Evolutionary conservation across 37 sponge, comb jelly and placozoan genomes (phyloP), one percentile per base, ranked within the genome.

Genomic region (Beroe ovata): DNA sequence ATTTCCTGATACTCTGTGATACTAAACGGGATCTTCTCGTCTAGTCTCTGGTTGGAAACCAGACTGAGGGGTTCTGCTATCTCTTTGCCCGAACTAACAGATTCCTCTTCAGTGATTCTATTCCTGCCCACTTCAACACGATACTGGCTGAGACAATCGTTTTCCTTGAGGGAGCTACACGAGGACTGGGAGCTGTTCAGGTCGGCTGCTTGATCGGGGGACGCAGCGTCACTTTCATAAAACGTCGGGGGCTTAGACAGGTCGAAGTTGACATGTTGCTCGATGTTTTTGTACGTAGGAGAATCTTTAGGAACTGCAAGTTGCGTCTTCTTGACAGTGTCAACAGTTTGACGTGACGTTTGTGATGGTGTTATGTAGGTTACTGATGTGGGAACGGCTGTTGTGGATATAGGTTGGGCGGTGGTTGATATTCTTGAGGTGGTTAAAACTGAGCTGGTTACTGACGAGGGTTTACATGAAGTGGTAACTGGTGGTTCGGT

Each of bases 1-100:
- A 71, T 29, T 30, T 71, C 34, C 38, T 71, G 71, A 28, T 71
- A 71, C 28, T 71, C 71, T 29, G 71, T 30, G 6, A 71, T 71
- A 30, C 71, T 71, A 20, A 71, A 35, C 36, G 71, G 71, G 6
- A 62, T 62, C 26, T 62, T 62, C 4, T 4, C 26, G n/a, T n/a
- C n/a, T n/a, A n/a, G n/a, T n/a, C n/a, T n/a, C n/a, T n/a, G n/a
- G n/a, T n/a, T n/a, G n/a, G n/a, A n/a, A n/a, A n/a, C n/a, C n/a
- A n/a, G n/a, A 62, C 63, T 62, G 63, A 6, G 21, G 3, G 23
- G 22, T 23, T 62, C 63, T n/a, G 63, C 21, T 23, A 62, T 62
- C 16, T 58, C 59, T 19, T 19, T 58, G 22, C 3, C 3, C 28
- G 63, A 6, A 6, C 26, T 6, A 6, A 28, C 26, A 4, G 26